These are phyloP conservation scores for Anadara kagoshimensis DNA, from an alignment of 1,140 invertebrate genomes.

Conservation along the genomic window DNA sequence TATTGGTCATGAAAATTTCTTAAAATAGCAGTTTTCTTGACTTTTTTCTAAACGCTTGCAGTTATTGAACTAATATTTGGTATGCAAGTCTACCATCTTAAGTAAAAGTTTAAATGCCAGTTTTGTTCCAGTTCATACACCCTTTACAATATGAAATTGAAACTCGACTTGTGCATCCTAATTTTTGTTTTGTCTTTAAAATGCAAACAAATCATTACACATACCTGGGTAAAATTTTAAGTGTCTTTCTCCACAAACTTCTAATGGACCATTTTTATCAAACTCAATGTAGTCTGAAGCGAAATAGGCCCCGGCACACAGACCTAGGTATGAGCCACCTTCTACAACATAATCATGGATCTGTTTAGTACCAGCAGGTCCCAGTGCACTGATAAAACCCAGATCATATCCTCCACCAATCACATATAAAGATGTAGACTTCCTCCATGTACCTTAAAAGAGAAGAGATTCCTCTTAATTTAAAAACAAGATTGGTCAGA, in stretches of 20 bases:
- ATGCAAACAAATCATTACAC: background rate
- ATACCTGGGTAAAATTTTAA: conserved; percentile 70
- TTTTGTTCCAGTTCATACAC: no score
- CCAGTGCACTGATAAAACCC: conserved; percentile 63
- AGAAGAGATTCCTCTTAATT: background rate
- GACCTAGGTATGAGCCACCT: conserved; percentile 69
- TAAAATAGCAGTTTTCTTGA: no score
- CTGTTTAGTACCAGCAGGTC: conserved; percentile 48
- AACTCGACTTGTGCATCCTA: no score
- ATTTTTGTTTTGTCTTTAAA: background rate
- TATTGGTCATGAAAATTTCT: no score
- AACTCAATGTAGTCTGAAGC: conserved; percentile 69
- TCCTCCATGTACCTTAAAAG: conserved; percentile 45
- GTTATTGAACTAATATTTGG: no score
- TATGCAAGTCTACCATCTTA: no score
- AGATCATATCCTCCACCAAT: conserved; percentile 73
- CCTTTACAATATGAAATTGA: no score
- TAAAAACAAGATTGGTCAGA: no score
- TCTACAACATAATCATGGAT: conserved; percentile 63
- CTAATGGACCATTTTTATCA: conserved; percentile 66
- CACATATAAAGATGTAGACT: conserved; percentile 47
- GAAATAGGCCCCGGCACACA: conserved; percentile 72
- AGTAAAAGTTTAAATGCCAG: no score
- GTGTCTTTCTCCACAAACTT: conserved; percentile 65
- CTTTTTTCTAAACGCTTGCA: no score